Conservation (phyloP, 2,888 invertebrate species). For the Laothoe populi region DNA sequence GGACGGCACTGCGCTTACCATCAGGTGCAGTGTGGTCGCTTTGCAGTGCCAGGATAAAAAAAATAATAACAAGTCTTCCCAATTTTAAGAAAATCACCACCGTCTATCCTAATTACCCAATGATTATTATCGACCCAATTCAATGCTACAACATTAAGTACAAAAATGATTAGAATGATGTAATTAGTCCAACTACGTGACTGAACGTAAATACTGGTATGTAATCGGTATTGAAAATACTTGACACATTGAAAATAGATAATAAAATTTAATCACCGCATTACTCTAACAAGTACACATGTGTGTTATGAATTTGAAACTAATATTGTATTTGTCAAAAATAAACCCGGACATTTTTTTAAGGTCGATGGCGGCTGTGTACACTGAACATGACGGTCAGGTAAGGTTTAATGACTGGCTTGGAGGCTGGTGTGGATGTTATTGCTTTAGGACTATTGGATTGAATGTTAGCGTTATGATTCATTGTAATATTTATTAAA, state of each 20-base stretch:
- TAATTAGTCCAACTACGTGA: constrained; percentile 15
- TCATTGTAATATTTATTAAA: too few species aligned
- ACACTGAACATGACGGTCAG: not conserved
- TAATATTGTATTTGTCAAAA: not conserved
- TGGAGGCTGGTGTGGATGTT: not conserved
- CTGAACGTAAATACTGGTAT: not conserved
- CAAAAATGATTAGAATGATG: not conserved
- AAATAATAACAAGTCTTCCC: too few species aligned
- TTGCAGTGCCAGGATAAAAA: too few species aligned
- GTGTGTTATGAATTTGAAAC: not conserved
- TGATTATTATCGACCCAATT: not conserved
- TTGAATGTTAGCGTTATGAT: not conserved
- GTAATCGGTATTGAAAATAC: not conserved
- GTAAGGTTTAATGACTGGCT: not conserved
- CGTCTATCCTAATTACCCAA: not conserved
- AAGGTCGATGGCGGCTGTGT: not conserved
- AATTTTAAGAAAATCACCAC: not conserved
- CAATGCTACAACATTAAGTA: not conserved
- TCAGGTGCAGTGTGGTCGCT: too few species aligned
- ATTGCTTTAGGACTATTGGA: not conserved
- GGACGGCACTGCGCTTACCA: too few species aligned
- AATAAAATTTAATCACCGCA: not conserved
- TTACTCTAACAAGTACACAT: not conserved
- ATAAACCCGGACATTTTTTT: not conserved
- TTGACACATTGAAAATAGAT: not conserved